Base-by-base conservation (phyloP, 2,113 vertebrate species). In the Onychostoma macrolepis region DNA sequence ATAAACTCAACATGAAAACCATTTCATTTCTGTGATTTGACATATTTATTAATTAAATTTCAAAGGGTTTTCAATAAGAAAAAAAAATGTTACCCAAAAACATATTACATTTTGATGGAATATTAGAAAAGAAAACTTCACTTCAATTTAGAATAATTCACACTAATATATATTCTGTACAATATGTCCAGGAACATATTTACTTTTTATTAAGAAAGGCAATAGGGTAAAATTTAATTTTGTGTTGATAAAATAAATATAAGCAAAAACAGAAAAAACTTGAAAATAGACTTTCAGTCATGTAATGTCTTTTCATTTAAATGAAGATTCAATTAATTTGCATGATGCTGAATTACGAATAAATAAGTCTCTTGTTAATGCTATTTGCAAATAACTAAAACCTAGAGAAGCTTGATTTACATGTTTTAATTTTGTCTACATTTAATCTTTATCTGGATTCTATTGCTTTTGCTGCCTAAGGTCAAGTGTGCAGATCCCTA, bases 391-490 rank as follows among this genome's bases (percentile, higher is more conserved):
- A 41, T 72, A 72, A 38, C 67, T 69, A 19, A 33, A 36, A 4
- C 67, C 33, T 11, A 21, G 9, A 72, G 33, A 72, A 24, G 69
- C 69, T 41, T 72, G 36, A 72, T 5, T 72, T 72, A 38, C 4
- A 2, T 11, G 21, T 41, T 72, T 41, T 24, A 41, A 72, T 72
- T 72, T 38, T 1, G 0, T 72, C 19, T 38, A 38, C 33, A 5
- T 78, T 53, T 53, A 21, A 78, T 50, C 75, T 78, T 78, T 12
- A 50, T 78, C 5, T 33, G 21, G 19, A 78, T 53, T 78, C 26
- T 78, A 53, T 78, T 71, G 69, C 24, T 84, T 61, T 84, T 75
- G 69, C 48, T 38, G 69, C n/a, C 69, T 72, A 38, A 11, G 69
- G 36, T 72, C 69, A 72, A 38, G 33, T 72, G 69, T 72, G 69